Conservation (phyloP, 2,113 vertebrate species). For the Erythrolamprus reginae region DNA sequence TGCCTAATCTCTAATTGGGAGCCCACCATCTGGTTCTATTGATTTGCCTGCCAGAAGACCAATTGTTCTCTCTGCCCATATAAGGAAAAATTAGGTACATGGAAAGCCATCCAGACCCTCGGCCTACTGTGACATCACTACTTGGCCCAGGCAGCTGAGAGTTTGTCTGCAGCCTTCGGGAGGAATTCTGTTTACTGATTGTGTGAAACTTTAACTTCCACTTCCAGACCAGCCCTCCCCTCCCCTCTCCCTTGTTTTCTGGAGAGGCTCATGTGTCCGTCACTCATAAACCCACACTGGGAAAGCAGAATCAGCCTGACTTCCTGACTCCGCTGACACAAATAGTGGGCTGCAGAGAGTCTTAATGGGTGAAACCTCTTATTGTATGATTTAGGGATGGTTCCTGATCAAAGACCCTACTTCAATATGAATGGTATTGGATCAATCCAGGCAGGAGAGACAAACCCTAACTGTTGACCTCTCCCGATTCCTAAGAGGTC, state of each 20-base stretch:
- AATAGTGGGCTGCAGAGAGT: background rate
- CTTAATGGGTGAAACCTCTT: background rate
- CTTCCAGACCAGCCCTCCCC: slow-evolving; percentile 2
- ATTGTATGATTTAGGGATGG: background rate
- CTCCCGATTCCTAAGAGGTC: too few species aligned
- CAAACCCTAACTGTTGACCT: too few species aligned
- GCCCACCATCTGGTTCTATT: slow-evolving; percentile 73
- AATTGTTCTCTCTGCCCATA: slow-evolving; percentile 68
- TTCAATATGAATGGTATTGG: background rate
- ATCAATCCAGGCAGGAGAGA: background rate
- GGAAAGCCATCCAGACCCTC: slow-evolving; percentile 31
- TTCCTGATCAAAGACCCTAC: background rate
- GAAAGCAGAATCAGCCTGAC: background rate
- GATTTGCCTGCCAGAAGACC: slow-evolving; percentile 67
- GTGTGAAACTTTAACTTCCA: slow-evolving; percentile 26
- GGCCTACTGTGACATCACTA: slow-evolving; percentile 20
- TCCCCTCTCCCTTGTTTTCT: background rate
- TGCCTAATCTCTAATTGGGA: slow-evolving; percentile 67
- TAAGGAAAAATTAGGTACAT: slow-evolving; percentile 76
- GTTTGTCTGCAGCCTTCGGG: slow-evolving; percentile 12
- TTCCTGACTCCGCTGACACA: background rate
- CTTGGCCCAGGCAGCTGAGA: slow-evolving; percentile 6
- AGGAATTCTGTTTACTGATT: slow-evolving; percentile 28
- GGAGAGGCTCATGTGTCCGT: slow-evolving; percentile 5
- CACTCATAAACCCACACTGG: slow-evolving; percentile 17